phyloP scores from a whole-genome alignment of 2,113 vertebrate genomes.

The Raja brachyura region DNA sequence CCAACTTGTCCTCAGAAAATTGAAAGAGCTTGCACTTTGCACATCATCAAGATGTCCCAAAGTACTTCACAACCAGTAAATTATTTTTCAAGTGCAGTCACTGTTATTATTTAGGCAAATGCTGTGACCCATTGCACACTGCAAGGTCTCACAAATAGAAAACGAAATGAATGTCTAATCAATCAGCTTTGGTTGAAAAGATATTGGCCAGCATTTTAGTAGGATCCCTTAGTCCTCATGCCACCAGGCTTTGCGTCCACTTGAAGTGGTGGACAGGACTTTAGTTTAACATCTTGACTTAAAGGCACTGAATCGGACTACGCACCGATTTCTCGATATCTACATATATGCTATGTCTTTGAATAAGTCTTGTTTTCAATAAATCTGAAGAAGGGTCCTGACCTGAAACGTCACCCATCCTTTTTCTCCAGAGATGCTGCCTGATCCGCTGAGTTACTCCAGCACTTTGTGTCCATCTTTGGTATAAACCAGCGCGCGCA shows the following conservation, averaged over 20 bases:
- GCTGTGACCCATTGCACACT: neutral
- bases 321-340: neutral
- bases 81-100: constrained; percentile 32
- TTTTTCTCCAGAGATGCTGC: too few relatives aligned
- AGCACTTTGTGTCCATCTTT: too few relatives aligned
- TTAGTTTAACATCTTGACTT: neutral
- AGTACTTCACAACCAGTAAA: constrained; percentile 23
- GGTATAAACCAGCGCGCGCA: too few relatives aligned
- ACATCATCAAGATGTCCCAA: constrained; percentile 23
- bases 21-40: constrained; percentile 27
- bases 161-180: constrained; percentile 1
- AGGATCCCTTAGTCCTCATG: neutral
- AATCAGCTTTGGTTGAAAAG: neutral
- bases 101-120: constrained; percentile 31
- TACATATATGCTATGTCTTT: neutral
- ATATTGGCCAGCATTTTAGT: neutral
- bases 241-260: neutral
- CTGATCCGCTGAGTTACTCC: too few relatives aligned
- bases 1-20: constrained; percentile 35
- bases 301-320: neutral
- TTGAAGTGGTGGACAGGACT: neutral
- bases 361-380: neutral
- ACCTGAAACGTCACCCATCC: too few relatives aligned
- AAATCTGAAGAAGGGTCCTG: too few relatives aligned
- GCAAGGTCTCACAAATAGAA: neutral